Evolutionary conservation across 2,797 vertebrate genomes (phyloP), one percentile per base, ranked within the genome.

Genomic region (Chaetodon trifasciatus): DNA sequence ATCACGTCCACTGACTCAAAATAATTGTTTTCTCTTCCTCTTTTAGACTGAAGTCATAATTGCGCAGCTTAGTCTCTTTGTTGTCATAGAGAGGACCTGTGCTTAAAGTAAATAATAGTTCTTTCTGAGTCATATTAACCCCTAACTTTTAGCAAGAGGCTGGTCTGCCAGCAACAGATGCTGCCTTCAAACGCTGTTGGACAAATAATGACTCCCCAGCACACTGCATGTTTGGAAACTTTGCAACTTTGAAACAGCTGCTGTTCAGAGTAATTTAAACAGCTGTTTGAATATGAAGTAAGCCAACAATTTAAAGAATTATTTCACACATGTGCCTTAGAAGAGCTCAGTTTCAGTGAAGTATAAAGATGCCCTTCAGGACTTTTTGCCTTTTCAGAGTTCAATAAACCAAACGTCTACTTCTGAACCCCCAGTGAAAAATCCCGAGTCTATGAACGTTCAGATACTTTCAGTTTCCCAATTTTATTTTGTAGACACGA

Each of bases 141-240:
- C 15, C 0, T 15, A 19, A n/a, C 40, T 24, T 76, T 40, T n/a
- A 57, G 9, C n/a, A 21, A 39, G 28, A 10, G 3, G 56, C 61
- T 71, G 1, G 13, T 58, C 52, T 77, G 55, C n/a, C 16, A 73
- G 60, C 2, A 57, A 50, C 13, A 56, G 6, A 81, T 64, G 74
- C 39, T 88, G 79, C 70, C 3, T 79, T 86, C 49, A 74, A 0
- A 39, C 24, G 8, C 66, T 16, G 47, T 80, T 15, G 68, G 63
- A 76, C 23, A 44, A 46, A 64, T 19, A 8, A 44, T 0, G 1
- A 61, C 40, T 56, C 6, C 24, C 28, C 23, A 28, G 6, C 24
- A 50, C 58, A n/a, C 53, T 70, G 53, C 52, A 58, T 21, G 10
- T 58, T 42, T 73, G 49, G 55, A 76, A 42, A 74, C 8, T 37